phyloP scores from a whole-genome alignment of 2,888 invertebrate genomes.

The Lasioglossum zephyrum region DNA sequence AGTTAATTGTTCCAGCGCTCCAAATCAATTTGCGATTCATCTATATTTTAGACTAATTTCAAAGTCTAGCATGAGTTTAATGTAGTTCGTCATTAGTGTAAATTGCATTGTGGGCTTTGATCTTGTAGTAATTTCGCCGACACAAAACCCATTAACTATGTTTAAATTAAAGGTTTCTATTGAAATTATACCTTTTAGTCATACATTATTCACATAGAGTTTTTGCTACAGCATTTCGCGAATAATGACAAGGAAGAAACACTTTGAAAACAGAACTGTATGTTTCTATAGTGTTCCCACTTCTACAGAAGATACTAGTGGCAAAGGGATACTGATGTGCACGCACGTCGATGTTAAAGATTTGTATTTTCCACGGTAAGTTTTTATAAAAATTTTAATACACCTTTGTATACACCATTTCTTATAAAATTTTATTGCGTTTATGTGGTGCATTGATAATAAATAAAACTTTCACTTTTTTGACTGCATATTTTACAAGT shows the following conservation, averaged over 20 bases:
- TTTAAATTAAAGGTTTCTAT: constrained; percentile 23
- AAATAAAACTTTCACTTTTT: constrained; percentile 54
- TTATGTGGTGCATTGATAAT: constrained; percentile 48
- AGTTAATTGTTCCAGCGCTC: neutral
- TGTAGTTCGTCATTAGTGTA: constrained; percentile 14
- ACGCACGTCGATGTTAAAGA: constrained; percentile 32
- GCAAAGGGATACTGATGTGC: constrained; percentile 24
- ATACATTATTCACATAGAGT: constrained; percentile 35
- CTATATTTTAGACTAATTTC: constrained; percentile 1
- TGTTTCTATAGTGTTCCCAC: constrained; percentile 18
- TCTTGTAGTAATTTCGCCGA: constrained; percentile 19
- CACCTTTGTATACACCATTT: constrained; percentile 57
- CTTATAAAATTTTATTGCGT: constrained; percentile 62
- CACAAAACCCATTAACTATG: constrained; percentile 18
- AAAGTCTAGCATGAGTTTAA: constrained; percentile 2
- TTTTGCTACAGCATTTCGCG: neutral
- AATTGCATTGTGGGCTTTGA: constrained; percentile 37
- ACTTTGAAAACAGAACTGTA: constrained; percentile 14
- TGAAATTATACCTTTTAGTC: constrained; percentile 24
- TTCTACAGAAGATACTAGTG: neutral
- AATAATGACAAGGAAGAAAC: constrained; percentile 20
- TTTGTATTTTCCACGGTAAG: constrained; percentile 52
- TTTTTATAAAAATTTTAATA: constrained; percentile 69
- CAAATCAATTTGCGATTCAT: constrained; percentile 15
- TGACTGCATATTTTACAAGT: constrained; percentile 53